Conservation (phyloP, 2,888 invertebrate species). For the Watsonalla binaria region DNA sequence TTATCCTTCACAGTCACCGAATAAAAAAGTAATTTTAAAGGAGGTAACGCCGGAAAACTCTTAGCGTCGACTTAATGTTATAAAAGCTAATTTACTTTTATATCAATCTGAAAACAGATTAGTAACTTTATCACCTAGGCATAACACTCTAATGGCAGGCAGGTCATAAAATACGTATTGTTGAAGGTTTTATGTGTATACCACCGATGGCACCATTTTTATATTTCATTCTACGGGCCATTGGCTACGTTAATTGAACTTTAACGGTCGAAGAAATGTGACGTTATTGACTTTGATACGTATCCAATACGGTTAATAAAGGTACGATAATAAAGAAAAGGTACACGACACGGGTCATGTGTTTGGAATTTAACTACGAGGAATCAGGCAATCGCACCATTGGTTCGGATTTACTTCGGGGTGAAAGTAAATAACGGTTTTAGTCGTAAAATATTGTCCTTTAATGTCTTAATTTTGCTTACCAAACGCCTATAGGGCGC, state of each 20-base stretch:
- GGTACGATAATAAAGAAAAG: conserved; percentile 16
- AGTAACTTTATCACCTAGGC: conserved; percentile 20
- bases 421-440: too few relatives aligned
- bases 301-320: conserved; percentile 1
- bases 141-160: conserved; percentile 37
- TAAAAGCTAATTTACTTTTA: conserved; percentile 16
- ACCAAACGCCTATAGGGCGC: too few relatives aligned
- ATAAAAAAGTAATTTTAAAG: too few relatives aligned
- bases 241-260: conserved; percentile 63
- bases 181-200: conserved; percentile 48
- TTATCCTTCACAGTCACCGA: too few relatives aligned
- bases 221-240: conserved; percentile 65
- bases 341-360: background rate
- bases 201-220: conserved; percentile 54
- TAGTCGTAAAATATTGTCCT: too few relatives aligned
- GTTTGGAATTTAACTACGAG: background rate
- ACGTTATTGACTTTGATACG: conserved; percentile 51
- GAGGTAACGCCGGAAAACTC: too few relatives aligned
- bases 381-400: background rate
- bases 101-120: conserved; percentile 29
- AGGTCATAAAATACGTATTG: conserved; percentile 55
- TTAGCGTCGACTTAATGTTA: background rate
- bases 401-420: background rate
- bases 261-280: conserved; percentile 57
- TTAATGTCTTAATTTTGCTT: too few relatives aligned